phyloP scores from a whole-genome alignment of 1,140 invertebrate species.

The Achroia grisella region DNA sequence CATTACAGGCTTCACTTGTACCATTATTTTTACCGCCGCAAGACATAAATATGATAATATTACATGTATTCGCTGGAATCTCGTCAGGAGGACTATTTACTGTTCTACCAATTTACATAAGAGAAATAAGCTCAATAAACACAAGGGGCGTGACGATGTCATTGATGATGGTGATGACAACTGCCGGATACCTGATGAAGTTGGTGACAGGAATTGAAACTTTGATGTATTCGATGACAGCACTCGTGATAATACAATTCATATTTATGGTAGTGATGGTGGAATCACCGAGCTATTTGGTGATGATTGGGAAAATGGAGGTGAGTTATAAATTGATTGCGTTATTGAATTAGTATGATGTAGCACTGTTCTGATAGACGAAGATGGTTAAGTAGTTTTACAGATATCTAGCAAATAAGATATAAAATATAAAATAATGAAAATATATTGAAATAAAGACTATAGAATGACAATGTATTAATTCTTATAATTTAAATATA shows the following conservation, averaged over 20 bases:
- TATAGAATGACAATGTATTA: too few relatives aligned
- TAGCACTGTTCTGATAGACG: too few relatives aligned
- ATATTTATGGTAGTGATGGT: slow-evolving; percentile 31
- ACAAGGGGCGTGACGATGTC: slow-evolving; percentile 17
- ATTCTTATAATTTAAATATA: too few relatives aligned
- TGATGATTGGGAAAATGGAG: slow-evolving; percentile 38
- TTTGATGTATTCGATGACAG: slow-evolving; percentile 35
- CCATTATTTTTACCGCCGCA: slow-evolving; percentile 32
- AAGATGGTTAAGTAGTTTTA: too few relatives aligned
- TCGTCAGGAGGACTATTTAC: slow-evolving; percentile 41
- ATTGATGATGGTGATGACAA: slow-evolving; percentile 33
- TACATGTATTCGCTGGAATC: slow-evolving; percentile 36
- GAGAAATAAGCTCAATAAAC: slow-evolving; percentile 28
- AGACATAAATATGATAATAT: slow-evolving; percentile 20
- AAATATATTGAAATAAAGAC: too few relatives aligned
- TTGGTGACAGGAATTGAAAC: slow-evolving; percentile 28
- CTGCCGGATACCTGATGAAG: slow-evolving; percentile 35
- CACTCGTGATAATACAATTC: slow-evolving; percentile 36
- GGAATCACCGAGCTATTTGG: slow-evolving; percentile 46
- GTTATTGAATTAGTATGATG: too few relatives aligned
- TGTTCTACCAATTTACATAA: slow-evolving; percentile 38
- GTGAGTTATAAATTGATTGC: too few relatives aligned
- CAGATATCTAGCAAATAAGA: too few relatives aligned
- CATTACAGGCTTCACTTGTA: slow-evolving; percentile 24
- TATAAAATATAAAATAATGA: too few relatives aligned